Base-by-base conservation (phyloP, 2,113 vertebrate genomes). In the Vidua macroura region DNA sequence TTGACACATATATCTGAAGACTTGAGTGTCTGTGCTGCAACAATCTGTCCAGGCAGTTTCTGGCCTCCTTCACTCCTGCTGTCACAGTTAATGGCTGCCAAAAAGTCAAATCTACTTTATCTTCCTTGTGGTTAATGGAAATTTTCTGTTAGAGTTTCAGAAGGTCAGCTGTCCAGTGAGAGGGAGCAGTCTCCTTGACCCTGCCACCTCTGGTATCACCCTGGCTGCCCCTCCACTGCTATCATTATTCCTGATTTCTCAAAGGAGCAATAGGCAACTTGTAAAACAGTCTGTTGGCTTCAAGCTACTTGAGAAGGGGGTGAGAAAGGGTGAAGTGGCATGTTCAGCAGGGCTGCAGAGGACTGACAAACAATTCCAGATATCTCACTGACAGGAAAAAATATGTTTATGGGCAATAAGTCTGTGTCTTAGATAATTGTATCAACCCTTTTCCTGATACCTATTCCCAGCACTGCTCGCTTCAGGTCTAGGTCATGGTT, bases 41-140 rank as follows among this genome's bases (percentile, higher is more conserved):
- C 17, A 18, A 62, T 11, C 14, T 63, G 67, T 5, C 14, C 37
- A 18, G 44, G 31, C n/a, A 83, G 55, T 55, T 76, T 44, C 64
- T 8, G 22, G 46, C 64, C 58, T 70, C 35, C 18, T 88, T 46
- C 27, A 41, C 33, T 68, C 33, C n/a, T 75, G 37, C 63, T 74
- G 44, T 90, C 39, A 80, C 84, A 53, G 64, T 63, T 83, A 15
- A n/a, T 16, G 21, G 8, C 43, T 86, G 13, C 78, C 18, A 93
- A 84, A 59, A 52, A 66, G n/a, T 37, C 39, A 81, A 59, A 78
- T 41, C 5, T 73, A 63, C 62, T 46, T 81, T 81, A 68, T 77
- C 46, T 72, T 88, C 24, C 30, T 52, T 88, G 91, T 80, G 33
- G 76, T 95, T 92, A 78, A 78, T 49, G 25, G 15, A 93, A 95